These are phyloP conservation scores for Lepus americanus DNA, from an alignment of 2,113 vertebrate genomes.

Conservation along the genomic window DNA sequence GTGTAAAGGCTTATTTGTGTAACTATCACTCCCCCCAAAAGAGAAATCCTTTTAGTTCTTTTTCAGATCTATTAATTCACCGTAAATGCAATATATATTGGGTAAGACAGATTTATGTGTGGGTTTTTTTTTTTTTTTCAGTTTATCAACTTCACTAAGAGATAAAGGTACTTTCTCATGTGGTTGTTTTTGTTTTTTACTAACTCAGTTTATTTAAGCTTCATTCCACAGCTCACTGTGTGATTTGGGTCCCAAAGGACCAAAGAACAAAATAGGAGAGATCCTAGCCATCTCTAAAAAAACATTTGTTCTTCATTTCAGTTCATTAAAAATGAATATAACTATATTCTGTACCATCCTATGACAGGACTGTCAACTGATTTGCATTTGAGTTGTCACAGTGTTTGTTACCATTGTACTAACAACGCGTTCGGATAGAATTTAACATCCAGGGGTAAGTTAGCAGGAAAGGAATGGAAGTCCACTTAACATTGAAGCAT, in stretches of 20 bases:
- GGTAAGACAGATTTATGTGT: not conserved
- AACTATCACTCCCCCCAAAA: not conserved
- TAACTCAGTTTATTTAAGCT: slow-evolving; percentile 50
- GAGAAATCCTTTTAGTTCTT: not conserved
- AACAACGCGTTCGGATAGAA: not conserved
- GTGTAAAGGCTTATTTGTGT: not conserved
- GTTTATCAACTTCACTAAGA: not conserved
- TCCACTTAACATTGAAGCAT: not conserved
- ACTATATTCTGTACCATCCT: not conserved
- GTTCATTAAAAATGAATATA: not conserved
- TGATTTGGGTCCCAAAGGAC: not conserved
- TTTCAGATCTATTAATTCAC: not conserved
- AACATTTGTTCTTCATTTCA: slow-evolving; percentile 9
- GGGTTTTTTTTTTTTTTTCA: not conserved
- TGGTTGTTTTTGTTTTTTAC: not conserved
- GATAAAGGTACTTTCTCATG: not conserved
- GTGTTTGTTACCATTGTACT: not conserved
- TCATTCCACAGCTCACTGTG: not conserved
- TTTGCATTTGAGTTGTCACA: not conserved
- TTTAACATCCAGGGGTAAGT: not conserved
- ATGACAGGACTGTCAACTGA: not conserved
- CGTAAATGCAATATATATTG: slow-evolving; percentile 6
- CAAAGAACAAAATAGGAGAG: slow-evolving; percentile 4
- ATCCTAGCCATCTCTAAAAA: not conserved
- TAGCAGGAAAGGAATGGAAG: not conserved